Conservation (phyloP, 1,140 invertebrate species). For the Triops longicaudatus region DNA sequence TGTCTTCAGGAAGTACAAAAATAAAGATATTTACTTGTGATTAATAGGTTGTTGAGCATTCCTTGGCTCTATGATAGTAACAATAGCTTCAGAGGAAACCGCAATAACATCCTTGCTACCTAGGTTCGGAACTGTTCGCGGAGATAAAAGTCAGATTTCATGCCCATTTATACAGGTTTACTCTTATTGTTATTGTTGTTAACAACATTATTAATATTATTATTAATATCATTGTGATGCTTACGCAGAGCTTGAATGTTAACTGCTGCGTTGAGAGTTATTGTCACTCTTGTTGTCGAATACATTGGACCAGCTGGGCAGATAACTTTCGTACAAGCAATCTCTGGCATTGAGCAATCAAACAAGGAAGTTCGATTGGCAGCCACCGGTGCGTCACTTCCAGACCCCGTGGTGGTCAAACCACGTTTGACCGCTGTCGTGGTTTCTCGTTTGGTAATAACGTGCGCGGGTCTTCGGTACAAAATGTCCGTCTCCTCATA, state of each 20-base stretch:
- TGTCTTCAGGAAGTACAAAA: background rate
- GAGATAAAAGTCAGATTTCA: no score
- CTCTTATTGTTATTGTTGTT: no score
- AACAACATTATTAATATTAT: no score
- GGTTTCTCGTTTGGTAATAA: background rate
- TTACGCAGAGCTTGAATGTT: background rate
- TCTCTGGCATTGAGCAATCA: constrained; percentile 13
- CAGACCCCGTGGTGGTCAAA: background rate
- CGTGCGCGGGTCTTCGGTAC: background rate
- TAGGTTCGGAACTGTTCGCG: background rate
- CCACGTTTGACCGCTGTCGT: background rate
- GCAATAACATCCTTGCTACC: constrained; percentile 24
- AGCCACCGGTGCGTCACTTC: background rate
- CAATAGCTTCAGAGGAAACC: constrained; percentile 16
- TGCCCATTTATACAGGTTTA: no score
- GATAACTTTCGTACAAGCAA: constrained; percentile 4
- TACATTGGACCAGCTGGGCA: constrained; percentile 6
- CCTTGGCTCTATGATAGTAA: constrained; percentile 18
- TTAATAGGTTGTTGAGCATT: constrained; percentile 19
- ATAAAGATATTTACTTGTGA: constrained; percentile 14
- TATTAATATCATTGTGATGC: no score
- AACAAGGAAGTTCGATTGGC: constrained; percentile 18
- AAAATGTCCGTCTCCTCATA: background rate
- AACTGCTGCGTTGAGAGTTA: background rate
- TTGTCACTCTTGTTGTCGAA: background rate